Conservation (phyloP, 2,797 vertebrate species). For the Hemitrygon akajei region DNA sequence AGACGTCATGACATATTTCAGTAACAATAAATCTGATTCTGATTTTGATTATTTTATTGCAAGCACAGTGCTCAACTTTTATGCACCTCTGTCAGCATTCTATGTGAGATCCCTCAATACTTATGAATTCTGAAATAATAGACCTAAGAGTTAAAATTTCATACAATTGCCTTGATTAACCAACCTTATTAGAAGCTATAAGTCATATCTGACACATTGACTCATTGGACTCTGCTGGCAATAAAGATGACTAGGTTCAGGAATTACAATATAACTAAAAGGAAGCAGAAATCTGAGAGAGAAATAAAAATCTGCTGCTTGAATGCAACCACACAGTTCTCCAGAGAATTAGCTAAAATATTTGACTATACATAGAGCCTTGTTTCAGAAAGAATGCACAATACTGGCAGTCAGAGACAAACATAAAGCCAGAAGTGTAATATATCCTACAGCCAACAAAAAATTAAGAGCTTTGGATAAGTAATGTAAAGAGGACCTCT, state of each 20-base stretch:
- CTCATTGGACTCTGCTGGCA: background rate
- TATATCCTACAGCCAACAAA: background rate
- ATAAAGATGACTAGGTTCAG: background rate
- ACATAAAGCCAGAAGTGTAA: background rate
- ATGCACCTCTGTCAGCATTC: background rate
- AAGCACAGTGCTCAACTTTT: background rate
- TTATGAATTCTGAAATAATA: background rate
- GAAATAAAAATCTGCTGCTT: background rate
- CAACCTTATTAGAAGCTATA: background rate
- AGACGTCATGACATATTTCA: too few species aligned
- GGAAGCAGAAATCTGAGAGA: slow-evolving; percentile 6
- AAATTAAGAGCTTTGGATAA: slow-evolving; percentile 22
- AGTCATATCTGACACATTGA: background rate
- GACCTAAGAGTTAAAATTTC: background rate
- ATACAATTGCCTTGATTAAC: background rate
- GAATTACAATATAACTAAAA: background rate
- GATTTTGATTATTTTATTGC: too few species aligned
- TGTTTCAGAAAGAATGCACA: background rate
- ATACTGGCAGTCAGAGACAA: slow-evolving; percentile 5
- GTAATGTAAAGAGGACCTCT: background rate
- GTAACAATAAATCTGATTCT: too few species aligned
- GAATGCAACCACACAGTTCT: background rate
- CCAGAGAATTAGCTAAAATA: slow-evolving; percentile 17
- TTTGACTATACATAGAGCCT: slow-evolving; percentile 4
- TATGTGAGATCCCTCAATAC: background rate